Base-by-base conservation (phyloP, 2,113 vertebrate genomes). In the Martes martes region DNA sequence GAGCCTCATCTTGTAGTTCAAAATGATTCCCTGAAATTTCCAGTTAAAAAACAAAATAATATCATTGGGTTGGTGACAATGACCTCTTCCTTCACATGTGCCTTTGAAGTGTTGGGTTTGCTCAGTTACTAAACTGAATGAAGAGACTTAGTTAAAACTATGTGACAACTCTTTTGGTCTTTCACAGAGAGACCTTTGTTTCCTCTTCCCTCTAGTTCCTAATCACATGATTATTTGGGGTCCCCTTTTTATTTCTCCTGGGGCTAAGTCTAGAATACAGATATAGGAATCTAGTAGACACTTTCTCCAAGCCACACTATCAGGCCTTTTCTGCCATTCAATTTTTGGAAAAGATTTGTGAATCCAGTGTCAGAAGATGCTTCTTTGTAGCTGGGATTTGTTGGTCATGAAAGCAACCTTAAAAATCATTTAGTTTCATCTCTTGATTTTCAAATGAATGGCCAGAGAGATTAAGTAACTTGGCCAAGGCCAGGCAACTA, bases 201-300 rank as follows among this genome's bases (percentile, higher is more conserved):
- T 82, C 47, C 21, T 67, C 61, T 80, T 89, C 88, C 71, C 39
- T 52, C 55, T 83, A 63, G 78, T 63, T 94, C 15, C 93, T 85
- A 42, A 76, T 92, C 86, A 91, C 93, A 85, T 97, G 96, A 65
- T 76, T 93, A 80, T n/a, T 96, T 95, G 92, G 87, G 95, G 36
- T 89, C 26, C 67, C 50, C 79, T 91, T 89, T 97, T 79, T 82
- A n/a, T 93, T 89, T 94, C 65, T 95, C 36, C 86, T 71, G 89
- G 76, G 47, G 52, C 18, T 57, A 74, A 96, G 97, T 89, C 57
- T 96, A 69, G 96, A 94, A 97, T 97, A 96, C 96, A 94, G 96
- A 97, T 92, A 81, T 39, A 55, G 33, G 94, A 71, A 80, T 92
- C 93, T 36, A 88, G 86, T 87, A 83, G 81, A 91, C 79, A 84